A percentile compares a stretch with the other conserved stretches of the same genome.
These are phyloP conservation scores for Macroramphosus scolopax DNA, from an alignment of 2,797 vertebrate species.

Conservation along the genomic window DNA sequence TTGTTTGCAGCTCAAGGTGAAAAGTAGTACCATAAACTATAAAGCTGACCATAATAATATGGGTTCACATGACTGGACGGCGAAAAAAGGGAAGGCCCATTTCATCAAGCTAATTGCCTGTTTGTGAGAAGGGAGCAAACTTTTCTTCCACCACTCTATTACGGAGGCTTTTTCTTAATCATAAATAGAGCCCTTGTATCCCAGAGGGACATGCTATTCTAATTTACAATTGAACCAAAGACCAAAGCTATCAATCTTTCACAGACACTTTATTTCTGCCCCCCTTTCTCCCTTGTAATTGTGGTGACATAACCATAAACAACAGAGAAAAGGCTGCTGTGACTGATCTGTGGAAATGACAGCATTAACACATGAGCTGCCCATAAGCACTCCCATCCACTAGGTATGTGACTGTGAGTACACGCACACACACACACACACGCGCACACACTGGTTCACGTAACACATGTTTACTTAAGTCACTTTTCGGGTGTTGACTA, in stretches of 20 bases:
- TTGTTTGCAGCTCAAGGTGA: slow-evolving; percentile 84
- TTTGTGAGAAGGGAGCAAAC: slow-evolving; percentile 95
- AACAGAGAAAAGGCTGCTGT: slow-evolving; percentile 75
- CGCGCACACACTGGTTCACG: slow-evolving; percentile 7
- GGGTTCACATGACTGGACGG: slow-evolving; percentile 89
- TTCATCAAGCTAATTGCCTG: slow-evolving; percentile 99
- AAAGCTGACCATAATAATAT: slow-evolving; percentile 91
- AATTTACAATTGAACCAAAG: slow-evolving; percentile 99
- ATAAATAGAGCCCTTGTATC: slow-evolving; percentile 96
- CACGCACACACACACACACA: slow-evolving; percentile 1
- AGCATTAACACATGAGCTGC: slow-evolving; percentile 65
- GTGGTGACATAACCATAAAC: slow-evolving; percentile 90
- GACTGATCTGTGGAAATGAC: slow-evolving; percentile 78
- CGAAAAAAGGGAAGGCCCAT: slow-evolving; percentile 85
- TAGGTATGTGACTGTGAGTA: not conserved
- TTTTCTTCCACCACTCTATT: slow-evolving; percentile 93
- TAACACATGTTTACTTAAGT: too few relatives aligned
- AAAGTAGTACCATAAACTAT: slow-evolving; percentile 92
- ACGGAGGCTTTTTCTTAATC: slow-evolving; percentile 97
- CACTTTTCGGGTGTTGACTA: too few relatives aligned
- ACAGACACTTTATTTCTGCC: slow-evolving; percentile 78
- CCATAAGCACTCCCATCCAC: slow-evolving; percentile 46
- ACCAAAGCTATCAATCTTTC: slow-evolving; percentile 97
- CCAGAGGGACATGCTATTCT: slow-evolving; percentile 94
- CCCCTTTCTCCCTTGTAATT: slow-evolving; percentile 88